These are phyloP conservation scores for Crematogaster levior DNA, from an alignment of 2,888 invertebrate genomes.

Conservation along the genomic window DNA sequence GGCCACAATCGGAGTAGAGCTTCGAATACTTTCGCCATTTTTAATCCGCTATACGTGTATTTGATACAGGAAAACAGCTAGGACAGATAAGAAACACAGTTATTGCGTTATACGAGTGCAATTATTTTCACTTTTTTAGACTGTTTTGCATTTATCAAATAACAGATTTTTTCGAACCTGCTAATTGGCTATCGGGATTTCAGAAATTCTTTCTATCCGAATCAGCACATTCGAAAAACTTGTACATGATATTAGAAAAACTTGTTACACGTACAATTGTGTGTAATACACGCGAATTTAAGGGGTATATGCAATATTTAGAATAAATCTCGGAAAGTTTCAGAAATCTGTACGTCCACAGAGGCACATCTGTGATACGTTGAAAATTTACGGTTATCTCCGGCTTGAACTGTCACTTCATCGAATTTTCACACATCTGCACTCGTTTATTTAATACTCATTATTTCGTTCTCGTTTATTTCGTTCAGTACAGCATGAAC, in stretches of 20 bases:
- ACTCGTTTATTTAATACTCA: slow-evolving; percentile 7
- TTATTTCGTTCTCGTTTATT: no score
- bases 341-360: background rate
- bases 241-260: background rate
- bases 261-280: background rate
- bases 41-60: background rate
- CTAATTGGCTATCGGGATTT: background rate
- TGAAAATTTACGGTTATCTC: slow-evolving; percentile 15
- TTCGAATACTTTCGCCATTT: slow-evolving; percentile 16
- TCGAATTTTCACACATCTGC: background rate
- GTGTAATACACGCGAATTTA: background rate
- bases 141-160: background rate
- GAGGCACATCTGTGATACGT: background rate
- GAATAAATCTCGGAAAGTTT: background rate
- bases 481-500: background rate
- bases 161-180: background rate
- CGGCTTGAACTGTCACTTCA: slow-evolving; percentile 22
- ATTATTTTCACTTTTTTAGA: background rate
- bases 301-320: slow-evolving; percentile 13
- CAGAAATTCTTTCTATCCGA: background rate
- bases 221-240: background rate
- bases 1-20: slow-evolving; percentile 55
- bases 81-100: background rate
- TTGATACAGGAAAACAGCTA: background rate
- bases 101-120: background rate